A percentile compares a stretch with the other conserved stretches of the same genome.
Evolutionary conservation across 2,888 invertebrate genomes (phyloP).

Genomic region (Sinodicranocentrus sp.): DNA sequence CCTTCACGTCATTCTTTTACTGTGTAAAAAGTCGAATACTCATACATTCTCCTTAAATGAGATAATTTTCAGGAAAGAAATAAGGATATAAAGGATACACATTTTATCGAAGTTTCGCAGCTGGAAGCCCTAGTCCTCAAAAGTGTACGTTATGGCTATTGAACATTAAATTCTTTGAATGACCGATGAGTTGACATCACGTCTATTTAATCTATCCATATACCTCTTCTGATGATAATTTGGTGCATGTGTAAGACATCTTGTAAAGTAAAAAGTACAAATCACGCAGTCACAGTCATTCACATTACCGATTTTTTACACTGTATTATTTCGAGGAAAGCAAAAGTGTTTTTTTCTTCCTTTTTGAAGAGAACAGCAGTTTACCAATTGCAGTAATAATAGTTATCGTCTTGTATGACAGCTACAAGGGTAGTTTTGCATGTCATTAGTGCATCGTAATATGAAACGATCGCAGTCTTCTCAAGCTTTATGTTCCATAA

Average conservation of each 20-base stretch:
- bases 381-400: not conserved
- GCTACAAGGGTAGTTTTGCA: constrained; percentile 14
- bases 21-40: constrained; percentile 1
- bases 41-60: too few species aligned
- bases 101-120: not conserved
- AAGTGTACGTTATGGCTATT: too few species aligned
- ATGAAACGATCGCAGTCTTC: too few species aligned
- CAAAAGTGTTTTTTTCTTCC: constrained; percentile 14
- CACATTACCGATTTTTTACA: not conserved
- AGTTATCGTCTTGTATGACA: constrained; percentile 10
- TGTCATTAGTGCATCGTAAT: constrained; percentile 3
- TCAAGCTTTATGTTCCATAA: too few species aligned
- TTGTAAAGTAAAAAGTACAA: not conserved
- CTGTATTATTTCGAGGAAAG: constrained; percentile 9
- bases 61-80: not conserved
- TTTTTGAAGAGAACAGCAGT: not conserved
- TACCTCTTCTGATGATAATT: not conserved
- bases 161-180: constrained; percentile 11
- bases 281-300: not conserved
- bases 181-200: constrained; percentile 60
- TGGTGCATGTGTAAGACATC: not conserved
- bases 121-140: not conserved
- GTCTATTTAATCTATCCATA: constrained; percentile 25
- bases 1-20: not conserved
- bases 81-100: too few species aligned